Conservation (phyloP, 2,113 vertebrate species). For the Shinisaurus crocodilurus region DNA sequence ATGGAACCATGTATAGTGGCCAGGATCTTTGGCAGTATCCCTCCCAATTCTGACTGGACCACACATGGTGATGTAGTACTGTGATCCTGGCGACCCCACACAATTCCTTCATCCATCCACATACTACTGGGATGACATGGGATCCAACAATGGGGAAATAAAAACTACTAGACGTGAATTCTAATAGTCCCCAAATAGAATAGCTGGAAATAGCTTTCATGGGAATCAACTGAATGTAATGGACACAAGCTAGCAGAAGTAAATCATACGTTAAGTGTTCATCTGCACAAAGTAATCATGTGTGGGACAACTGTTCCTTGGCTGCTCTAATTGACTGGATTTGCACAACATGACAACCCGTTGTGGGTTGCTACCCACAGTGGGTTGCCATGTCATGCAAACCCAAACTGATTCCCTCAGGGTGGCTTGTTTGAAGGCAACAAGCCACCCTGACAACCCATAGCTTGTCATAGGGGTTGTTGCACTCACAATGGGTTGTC, state of each 20-base stretch:
- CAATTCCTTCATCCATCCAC: background rate
- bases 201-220: background rate
- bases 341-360: no score
- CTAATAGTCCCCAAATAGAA: background rate
- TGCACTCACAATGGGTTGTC: no score
- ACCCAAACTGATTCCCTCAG: no score
- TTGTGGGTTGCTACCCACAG: no score
- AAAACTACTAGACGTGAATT: background rate
- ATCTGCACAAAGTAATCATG: background rate
- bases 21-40: background rate
- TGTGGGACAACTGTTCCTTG: background rate
- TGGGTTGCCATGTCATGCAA: no score
- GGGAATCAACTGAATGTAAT: background rate
- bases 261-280: background rate
- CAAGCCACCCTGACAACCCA: no score
- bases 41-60: background rate
- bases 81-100: background rate
- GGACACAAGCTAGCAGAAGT: background rate
- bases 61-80: background rate
- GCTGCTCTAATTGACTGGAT: no score
- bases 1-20: background rate
- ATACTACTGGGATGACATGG: background rate
- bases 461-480: no score
- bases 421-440: no score
- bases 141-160: background rate